Evolutionary conservation across 2,113 vertebrate genomes (phyloP), one percentile per base, ranked within the genome.

Genomic region (Terrapene triunguis): DNA sequence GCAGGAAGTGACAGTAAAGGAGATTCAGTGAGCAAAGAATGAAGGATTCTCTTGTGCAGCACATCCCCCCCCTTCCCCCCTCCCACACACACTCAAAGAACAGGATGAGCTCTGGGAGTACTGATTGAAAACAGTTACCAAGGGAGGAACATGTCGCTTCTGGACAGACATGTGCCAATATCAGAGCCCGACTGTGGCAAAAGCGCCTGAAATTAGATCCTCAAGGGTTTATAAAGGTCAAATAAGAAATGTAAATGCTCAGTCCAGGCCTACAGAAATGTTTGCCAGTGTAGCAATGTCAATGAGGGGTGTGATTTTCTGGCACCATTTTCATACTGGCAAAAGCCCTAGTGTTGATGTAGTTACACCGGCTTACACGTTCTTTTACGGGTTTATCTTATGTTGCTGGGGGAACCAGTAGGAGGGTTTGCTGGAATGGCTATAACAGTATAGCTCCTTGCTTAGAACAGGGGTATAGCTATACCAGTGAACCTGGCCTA

Each of bases 241-340:
- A 92, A 85, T 62, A 92, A 91, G 86, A 97, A 95, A 95, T 90
- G 79, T 90, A 96, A 97, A 89, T 89, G 92, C 27, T 38, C 1
- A 87, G 78, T 3, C 17, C 35, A 89, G 9, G 16, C 2, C 1
- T 76, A 5, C 4, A 80, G 2, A 42, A 87, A 14, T 17, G 14
- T 47, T 72, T 91, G 32, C 84, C 86, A 47, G 24, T 16, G 42
- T 78, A 25, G 42, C 38, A 44, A 47, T 16, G 25, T 76, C 2
- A 1, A 29, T 29, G 87, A 80, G 6, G 5, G 88, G 42, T 12
- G 82, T 2, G 1, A 42, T 90, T 94, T 92, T 62, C 19, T 48
- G n/a, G 32, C 81, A 12, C 54, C 22, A 25, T 57, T 57, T 57
- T 55, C 69, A 3, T 3, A 0, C 85, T 65, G 8, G 3, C 91